Percentiles rank a stretch among this genome's conserved stretches.
Evolutionary conservation across 2,888 invertebrate species (phyloP).

Genomic region (Agrilus biguttatus): DNA sequence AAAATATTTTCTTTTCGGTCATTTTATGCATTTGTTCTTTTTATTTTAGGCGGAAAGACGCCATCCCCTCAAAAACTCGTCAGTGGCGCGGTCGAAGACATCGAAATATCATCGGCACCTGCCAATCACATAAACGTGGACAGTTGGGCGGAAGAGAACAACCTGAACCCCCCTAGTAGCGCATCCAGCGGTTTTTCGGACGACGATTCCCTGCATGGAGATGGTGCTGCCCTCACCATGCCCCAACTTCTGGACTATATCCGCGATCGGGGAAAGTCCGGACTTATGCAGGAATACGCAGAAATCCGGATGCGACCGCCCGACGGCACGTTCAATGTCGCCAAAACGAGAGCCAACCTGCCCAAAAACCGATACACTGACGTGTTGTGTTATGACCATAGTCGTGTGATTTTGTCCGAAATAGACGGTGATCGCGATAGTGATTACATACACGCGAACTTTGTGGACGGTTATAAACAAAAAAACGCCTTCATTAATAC

Average conservation of each 20-base stretch:
- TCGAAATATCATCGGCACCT: constrained; percentile 30
- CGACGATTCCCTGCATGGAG: constrained; percentile 71
- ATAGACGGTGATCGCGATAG: constrained; percentile 57
- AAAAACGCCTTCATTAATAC: constrained; percentile 96
- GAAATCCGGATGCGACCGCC: constrained; percentile 73
- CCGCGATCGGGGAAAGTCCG: constrained; percentile 61
- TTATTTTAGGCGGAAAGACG: constrained; percentile 25
- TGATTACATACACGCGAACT: constrained; percentile 97
- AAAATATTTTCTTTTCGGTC: too few species aligned
- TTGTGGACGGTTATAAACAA: constrained; percentile 95
- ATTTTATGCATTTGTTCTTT: constrained; percentile 1
- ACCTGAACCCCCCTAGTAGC: constrained; percentile 54
- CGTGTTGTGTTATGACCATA: constrained; percentile 91
- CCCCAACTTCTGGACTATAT: constrained; percentile 65
- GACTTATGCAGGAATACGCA: constrained; percentile 75
- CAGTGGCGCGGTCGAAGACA: constrained; percentile 28
- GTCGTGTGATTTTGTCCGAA: constrained; percentile 69
- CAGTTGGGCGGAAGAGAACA: constrained; percentile 36
- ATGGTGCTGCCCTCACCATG: constrained; percentile 49
- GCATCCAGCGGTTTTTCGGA: constrained; percentile 77
- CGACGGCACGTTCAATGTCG: constrained; percentile 75
- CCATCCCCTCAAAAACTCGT: constrained; percentile 27
- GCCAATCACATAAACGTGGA: constrained; percentile 28
- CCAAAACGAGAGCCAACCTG: constrained; percentile 63
- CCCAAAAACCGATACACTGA: constrained; percentile 88